Evolutionary conservation across 2,113 vertebrate genomes (phyloP), one percentile per base, ranked within the genome.

Genomic region (Scytalopus superciliaris): DNA sequence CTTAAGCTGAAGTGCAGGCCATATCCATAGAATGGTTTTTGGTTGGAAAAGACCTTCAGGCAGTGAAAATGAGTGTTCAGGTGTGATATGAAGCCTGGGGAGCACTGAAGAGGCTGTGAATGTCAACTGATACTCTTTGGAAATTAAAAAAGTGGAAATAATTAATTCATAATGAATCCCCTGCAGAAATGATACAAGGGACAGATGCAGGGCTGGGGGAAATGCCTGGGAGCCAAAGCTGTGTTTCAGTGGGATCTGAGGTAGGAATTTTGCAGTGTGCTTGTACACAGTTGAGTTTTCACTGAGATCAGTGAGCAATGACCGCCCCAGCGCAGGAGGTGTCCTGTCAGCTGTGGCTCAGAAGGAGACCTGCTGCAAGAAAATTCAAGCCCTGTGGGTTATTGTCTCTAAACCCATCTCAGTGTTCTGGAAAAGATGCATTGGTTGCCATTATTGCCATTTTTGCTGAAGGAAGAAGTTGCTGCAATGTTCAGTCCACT

Each of bases 391-490:
- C 7, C 7, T 49, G 22, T 37, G 66, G 37, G 19, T 49, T 79
- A 14, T 31, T 49, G 22, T 60, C 62, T n/a, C 50, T 47, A 82
- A 0, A 5, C 9, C 12, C 12, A 19, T 12, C 31, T 28, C 56
- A 18, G 17, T 9, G 33, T 19, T 52, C 18, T 45, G n/a, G 49
- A 45, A 84, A 55, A 72, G 7, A 22, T 49, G 50, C 10, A 4
- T 1, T 23, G 25, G 8, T 28, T 63, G 23, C 24, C 25, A 6
- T 24, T 39, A 13, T 23, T 66, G 9, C 2, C 0, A 0, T 19
- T 14, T 49, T 50, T 49, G 69, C 19, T 84, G 12, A 49, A 17
- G 5, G 7, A 14, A 84, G 60, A 37, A 76, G 31, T 80, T 78
- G 19, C 53, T 77, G 44, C 31, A 40, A 6, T 12, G 7, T 49